Evolutionary conservation across 2,113 vertebrate species (phyloP).

Genomic region (Corydoras maculifer): DNA sequence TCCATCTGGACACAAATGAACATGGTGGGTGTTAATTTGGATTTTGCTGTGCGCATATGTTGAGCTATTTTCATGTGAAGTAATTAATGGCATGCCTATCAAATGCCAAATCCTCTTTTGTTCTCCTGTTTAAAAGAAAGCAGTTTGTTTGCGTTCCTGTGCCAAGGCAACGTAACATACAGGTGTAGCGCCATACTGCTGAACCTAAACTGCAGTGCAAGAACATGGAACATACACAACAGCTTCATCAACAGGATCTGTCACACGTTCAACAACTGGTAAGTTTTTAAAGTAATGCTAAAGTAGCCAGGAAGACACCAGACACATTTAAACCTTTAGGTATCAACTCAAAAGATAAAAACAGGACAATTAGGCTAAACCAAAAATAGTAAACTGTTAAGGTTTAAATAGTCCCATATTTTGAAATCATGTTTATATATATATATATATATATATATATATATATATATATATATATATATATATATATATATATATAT

Average conservation of each 20-base stretch:
- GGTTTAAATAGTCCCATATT: no score
- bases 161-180: slow-evolving; percentile 13
- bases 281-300: background rate
- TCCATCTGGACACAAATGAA: slow-evolving; percentile 9
- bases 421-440: no score
- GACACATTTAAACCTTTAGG: no score
- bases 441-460: no score
- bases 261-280: slow-evolving; percentile 45
- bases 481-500: no score
- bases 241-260: no score
- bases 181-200: background rate
- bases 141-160: slow-evolving; percentile 6
- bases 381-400: no score
- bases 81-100: slow-evolving; percentile 7
- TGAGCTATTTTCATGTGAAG: slow-evolving; percentile 19
- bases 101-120: background rate
- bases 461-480: no score
- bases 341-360: no score
- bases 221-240: slow-evolving; percentile 47
- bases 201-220: background rate
- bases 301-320: no score
- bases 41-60: slow-evolving; percentile 6
- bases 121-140: background rate
- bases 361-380: no score
- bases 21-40: slow-evolving; percentile 9